Evolutionary conservation across 2,113 vertebrate species (phyloP).

Genomic region (Scolopax mira): DNA sequence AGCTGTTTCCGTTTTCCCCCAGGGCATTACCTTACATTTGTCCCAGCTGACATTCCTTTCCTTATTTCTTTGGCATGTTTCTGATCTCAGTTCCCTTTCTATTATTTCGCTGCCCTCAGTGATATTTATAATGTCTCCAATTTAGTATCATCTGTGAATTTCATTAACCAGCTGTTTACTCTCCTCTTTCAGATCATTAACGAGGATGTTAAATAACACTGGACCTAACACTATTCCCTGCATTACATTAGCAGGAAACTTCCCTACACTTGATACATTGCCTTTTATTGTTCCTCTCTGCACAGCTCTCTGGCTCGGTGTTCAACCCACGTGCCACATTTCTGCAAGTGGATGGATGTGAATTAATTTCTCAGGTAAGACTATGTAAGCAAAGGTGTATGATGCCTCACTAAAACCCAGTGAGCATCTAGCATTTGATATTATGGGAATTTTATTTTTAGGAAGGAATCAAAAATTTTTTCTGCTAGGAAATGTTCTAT

Average conservation of each 20-base stretch:
- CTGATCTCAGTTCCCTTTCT: conserved; percentile 41
- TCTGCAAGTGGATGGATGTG: background rate
- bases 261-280: background rate
- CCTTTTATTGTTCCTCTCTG: conserved; percentile 16
- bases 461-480: background rate
- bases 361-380: conserved; percentile 10
- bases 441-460: conserved; percentile 8
- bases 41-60: conserved; percentile 22
- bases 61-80: conserved; percentile 35
- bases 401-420: background rate
- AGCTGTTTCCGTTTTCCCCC: background rate
- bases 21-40: conserved; percentile 19
- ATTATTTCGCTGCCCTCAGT: conserved; percentile 29
- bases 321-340: background rate
- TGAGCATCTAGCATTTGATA: background rate
- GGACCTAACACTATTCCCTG: conserved; percentile 41
- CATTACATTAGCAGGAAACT: conserved; percentile 36
- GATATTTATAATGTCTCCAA: conserved; percentile 44
- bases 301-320: background rate
- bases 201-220: conserved; percentile 53
- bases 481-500: background rate
- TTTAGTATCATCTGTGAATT: conserved; percentile 57
- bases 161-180: conserved; percentile 62
- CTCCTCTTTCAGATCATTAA: conserved; percentile 63
- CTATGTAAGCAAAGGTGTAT: background rate